Evolutionary conservation across 1,140 invertebrate species (phyloP).

Genomic region (Camponotus vicinus): DNA sequence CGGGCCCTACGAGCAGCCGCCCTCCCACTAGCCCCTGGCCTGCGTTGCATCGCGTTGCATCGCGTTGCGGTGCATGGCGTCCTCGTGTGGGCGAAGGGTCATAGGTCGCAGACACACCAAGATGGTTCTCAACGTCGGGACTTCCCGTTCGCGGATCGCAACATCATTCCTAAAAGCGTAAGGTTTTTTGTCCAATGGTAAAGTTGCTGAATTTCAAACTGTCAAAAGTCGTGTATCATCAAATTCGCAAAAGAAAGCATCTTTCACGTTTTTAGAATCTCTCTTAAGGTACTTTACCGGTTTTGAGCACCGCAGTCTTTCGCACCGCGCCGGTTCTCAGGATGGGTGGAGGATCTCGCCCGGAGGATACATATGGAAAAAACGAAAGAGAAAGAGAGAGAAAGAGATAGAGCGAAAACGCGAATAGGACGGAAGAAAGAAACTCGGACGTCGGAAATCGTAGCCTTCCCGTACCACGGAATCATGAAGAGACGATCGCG

Average conservation of each 20-base stretch:
- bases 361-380: constrained; percentile 49
- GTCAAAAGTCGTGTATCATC: background rate
- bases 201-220: background rate
- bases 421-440: background rate
- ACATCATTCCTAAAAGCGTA: background rate
- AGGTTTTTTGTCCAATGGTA: background rate
- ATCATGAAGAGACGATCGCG: constrained; percentile 69
- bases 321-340: constrained; percentile 51
- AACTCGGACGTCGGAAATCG: constrained; percentile 49
- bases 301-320: constrained; percentile 71
- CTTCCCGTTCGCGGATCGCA: background rate
- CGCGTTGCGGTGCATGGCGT: constrained; percentile 81
- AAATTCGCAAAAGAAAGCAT: background rate
- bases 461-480: constrained; percentile 32
- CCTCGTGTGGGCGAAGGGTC: constrained; percentile 85
- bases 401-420: background rate
- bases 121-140: constrained; percentile 79
- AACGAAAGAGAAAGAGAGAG: background rate
- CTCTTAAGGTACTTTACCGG: background rate
- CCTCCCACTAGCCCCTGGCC: constrained; percentile 73
- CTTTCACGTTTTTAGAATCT: background rate
- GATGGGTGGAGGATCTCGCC: constrained; percentile 54
- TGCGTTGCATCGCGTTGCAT: constrained; percentile 76
- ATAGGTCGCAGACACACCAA: constrained; percentile 83
- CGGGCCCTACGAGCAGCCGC: constrained; percentile 75